These are phyloP conservation scores for Amia ocellicauda DNA, from an alignment of 2,113 vertebrate genomes.

Conservation along the genomic window DNA sequence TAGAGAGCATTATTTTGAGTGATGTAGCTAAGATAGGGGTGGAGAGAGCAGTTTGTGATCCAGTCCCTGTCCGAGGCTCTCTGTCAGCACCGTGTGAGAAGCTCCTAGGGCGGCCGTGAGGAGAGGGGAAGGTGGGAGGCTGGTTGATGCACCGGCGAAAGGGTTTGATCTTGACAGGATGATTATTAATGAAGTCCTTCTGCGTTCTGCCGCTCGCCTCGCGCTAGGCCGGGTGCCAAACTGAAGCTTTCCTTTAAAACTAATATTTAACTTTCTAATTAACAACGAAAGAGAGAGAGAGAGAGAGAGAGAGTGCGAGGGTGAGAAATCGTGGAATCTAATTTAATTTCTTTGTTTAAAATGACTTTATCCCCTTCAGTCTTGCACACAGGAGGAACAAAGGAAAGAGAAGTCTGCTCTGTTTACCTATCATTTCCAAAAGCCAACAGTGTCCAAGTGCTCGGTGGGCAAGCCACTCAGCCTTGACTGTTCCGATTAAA, in stretches of 20 bases:
- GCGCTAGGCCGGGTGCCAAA: conserved; percentile 17
- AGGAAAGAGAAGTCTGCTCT: conserved; percentile 28
- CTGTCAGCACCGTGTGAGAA: no score
- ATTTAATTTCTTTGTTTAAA: conserved; percentile 30
- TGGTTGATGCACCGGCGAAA: conserved; percentile 15
- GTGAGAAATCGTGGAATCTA: conserved; percentile 21
- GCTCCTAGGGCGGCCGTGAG: no score
- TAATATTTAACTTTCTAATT: conserved; percentile 45
- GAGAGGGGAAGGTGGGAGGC: conserved; percentile 16
- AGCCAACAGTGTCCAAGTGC: conserved; percentile 1
- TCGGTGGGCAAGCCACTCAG: not conserved
- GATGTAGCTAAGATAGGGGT: no score
- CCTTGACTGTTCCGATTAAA: conserved; percentile 17
- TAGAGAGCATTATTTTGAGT: no score
- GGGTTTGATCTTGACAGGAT: no score
- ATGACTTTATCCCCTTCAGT: conserved; percentile 20
- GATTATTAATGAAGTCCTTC: conserved; percentile 35
- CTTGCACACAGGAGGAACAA: conserved; percentile 19
- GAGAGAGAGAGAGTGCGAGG: no score
- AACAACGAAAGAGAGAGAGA: conserved; percentile 24
- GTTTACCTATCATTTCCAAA: not conserved
- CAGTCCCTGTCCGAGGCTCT: not conserved
- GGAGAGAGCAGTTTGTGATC: no score
- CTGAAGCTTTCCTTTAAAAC: conserved; percentile 27
- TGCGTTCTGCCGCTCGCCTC: conserved; percentile 12